A percentile compares a stretch with the other conserved stretches of the same genome.
phyloP scores from a whole-genome alignment of 1,140 invertebrate genomes.

The Hetaerina americana region DNA sequence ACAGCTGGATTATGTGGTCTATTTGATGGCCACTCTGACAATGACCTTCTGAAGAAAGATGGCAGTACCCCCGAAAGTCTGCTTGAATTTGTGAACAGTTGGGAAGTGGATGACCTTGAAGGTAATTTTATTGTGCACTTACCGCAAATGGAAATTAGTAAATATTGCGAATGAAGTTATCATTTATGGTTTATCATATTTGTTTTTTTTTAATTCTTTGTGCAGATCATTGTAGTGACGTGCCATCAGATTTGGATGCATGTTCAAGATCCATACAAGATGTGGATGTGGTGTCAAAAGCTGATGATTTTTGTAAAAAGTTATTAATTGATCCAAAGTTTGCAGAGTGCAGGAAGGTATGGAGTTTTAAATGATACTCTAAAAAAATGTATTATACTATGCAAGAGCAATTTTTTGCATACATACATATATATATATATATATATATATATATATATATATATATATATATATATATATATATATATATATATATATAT shows the following conservation, averaged over 20 bases:
- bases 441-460: too few species aligned
- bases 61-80: conserved; percentile 32
- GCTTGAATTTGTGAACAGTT: conserved; percentile 44
- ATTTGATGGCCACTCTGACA: conserved; percentile 50
- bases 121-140: conserved; percentile 32
- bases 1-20: conserved; percentile 68
- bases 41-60: conserved; percentile 53
- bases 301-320: conserved; percentile 16
- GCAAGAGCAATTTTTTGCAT: not conserved
- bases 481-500: too few species aligned
- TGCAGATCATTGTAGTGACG: not conserved
- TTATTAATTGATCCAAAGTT: conserved; percentile 16
- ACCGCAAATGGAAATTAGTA: too few species aligned
- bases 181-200: not conserved
- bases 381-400: not conserved
- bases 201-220: not conserved
- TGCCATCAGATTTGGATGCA: not conserved
- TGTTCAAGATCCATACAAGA: not conserved
- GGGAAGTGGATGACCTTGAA: conserved; percentile 48
- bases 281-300: conserved; percentile 8
- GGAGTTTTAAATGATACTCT: not conserved
- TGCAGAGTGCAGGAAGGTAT: conserved; percentile 17
- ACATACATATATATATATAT: not conserved
- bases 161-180: too few species aligned
- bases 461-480: too few species aligned